Percentiles rank a stretch among this genome's conserved stretches.
Conservation (phyloP, 37 sponge, comb jelly and placozoan genomes). For the Bolinopsis microptera region DNA sequence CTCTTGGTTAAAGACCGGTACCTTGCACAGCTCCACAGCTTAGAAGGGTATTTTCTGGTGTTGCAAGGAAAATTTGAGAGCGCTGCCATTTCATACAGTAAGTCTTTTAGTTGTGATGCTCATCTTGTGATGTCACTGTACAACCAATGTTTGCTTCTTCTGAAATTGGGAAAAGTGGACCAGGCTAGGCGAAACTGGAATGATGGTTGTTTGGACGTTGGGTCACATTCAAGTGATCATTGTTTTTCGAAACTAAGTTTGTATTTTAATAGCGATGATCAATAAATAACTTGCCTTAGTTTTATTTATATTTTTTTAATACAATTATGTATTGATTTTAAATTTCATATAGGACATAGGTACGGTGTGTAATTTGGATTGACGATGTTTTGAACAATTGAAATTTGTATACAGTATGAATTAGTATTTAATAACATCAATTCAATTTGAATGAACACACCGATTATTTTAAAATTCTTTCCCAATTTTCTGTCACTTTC, state of each 20-base stretch:
- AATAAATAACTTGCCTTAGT: no score
- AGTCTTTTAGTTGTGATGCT: not conserved
- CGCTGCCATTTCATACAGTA: not conserved
- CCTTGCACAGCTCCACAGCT: not conserved
- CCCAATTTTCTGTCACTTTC: no score
- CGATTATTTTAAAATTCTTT: no score
- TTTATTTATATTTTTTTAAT: no score
- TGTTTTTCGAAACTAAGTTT: not conserved
- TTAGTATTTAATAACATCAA: no score
- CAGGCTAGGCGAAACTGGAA: not conserved
- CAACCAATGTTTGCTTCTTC: not conserved
- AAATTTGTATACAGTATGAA: no score
- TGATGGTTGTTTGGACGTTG: not conserved
- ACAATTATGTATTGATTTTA: no score
- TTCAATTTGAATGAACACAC: no score
- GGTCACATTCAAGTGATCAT: not conserved
- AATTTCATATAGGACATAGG: no score
- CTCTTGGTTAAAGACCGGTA: not conserved
- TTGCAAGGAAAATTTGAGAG: not conserved
- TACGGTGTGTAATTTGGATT: no score
- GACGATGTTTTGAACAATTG: no score
- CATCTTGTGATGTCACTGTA: not conserved
- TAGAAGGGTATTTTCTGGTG: constrained; percentile 20
- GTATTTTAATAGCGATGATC: not conserved
- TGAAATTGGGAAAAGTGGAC: not conserved